These are phyloP conservation scores for Columbina picui DNA, from an alignment of 2,113 vertebrate genomes.

Conservation along the genomic window DNA sequence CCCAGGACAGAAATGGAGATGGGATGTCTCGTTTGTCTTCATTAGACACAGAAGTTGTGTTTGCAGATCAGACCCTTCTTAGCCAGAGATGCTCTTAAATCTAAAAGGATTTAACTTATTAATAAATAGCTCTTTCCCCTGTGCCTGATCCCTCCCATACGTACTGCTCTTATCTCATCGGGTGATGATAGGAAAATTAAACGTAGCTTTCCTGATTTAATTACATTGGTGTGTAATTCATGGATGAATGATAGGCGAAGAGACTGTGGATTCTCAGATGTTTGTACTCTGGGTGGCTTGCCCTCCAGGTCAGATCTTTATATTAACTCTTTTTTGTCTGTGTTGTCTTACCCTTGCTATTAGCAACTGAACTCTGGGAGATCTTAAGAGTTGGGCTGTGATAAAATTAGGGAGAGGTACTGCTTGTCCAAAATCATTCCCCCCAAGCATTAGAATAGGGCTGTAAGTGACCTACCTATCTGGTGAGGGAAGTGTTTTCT, in stretches of 20 bases:
- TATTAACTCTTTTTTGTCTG: background rate
- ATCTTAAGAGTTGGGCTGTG: background rate
- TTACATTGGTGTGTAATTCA: slow-evolving; percentile 41
- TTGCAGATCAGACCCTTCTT: background rate
- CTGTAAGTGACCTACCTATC: background rate
- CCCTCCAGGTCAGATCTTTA: background rate
- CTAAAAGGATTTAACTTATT: slow-evolving; percentile 51
- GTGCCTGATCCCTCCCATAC: slow-evolving; percentile 28
- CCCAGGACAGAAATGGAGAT: background rate
- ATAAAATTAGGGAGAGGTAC: background rate
- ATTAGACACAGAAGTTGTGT: background rate
- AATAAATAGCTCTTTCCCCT: slow-evolving; percentile 53
- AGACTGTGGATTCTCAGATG: slow-evolving; percentile 28
- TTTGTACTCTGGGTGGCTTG: background rate
- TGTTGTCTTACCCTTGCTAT: background rate
- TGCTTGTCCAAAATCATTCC: background rate
- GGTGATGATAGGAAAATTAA: slow-evolving; percentile 64
- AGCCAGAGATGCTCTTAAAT: background rate
- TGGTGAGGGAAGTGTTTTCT: background rate
- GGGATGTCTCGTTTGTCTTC: background rate
- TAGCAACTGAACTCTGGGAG: background rate
- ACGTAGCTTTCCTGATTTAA: slow-evolving; percentile 52
- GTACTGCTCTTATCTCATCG: slow-evolving; percentile 41
- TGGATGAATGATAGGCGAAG: slow-evolving; percentile 8
- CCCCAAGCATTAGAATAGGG: background rate